Base-by-base conservation (phyloP, 1,140 invertebrate genomes). In the Augochlora pura region DNA sequence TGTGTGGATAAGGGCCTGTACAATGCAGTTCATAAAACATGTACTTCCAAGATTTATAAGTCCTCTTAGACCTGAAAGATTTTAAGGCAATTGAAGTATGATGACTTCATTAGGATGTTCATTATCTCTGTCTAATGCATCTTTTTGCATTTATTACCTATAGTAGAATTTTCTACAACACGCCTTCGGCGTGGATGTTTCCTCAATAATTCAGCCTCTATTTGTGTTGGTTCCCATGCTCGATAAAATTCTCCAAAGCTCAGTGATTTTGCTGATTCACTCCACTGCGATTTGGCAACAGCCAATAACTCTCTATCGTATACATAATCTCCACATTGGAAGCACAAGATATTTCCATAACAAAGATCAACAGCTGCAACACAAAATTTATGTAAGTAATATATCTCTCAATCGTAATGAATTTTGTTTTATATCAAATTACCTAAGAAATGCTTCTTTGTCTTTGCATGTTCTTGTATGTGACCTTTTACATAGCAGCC, bases 1-100 rank as follows among this genome's bases (percentile, higher is more conserved):
- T 9, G 98, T 99, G 89, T 99, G 98, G 64, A 98, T 98, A 76
- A 99, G 91, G 2, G 97, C 97, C 94, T 99, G 99, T 12, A 99
- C 96, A 88, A 99, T 99, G 90, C 98, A 98, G 92, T 99, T 99
- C 97, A 99, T 99, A 91, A 99, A 99, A 93, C 99, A 99, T 1
- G 99, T 99, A 82, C 98, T 98, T n/a, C 99, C 98, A 84, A 99
- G 93, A 93, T 99, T 99, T 82, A 99, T 96, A 32, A 99, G 94
- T 3, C 99, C 99, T 80, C 98, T 94, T 42, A 99, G 92, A 52
- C 98, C 96, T 94, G 76, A 66, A 89, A 86, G 7, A 25, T 83
- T 49, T 68, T n/a, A 32, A 25, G 23, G 8, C 27, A 18, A 60
- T 62, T 60, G 63, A 39, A 39, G 49, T 38, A 38, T 1, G 0